phyloP scores from a whole-genome alignment of 2,888 invertebrate genomes.

The Pantelozetes paolii region DNA sequence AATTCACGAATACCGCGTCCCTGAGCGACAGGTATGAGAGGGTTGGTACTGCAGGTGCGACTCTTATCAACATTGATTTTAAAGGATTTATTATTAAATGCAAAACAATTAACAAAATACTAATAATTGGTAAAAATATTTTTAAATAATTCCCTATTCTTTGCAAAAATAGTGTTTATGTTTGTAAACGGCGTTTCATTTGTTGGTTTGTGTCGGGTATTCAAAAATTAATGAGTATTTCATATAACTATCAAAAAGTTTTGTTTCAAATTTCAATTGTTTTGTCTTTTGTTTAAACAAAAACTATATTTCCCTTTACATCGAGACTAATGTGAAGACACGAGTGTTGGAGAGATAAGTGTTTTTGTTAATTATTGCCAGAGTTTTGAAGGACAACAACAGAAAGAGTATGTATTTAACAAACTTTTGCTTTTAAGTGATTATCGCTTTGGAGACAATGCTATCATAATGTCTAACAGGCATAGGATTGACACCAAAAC shows the following conservation, averaged over 20 bases:
- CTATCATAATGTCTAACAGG: neutral
- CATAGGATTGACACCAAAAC: neutral
- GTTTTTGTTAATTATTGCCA: neutral
- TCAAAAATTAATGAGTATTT: neutral
- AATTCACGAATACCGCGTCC: conserved; percentile 3
- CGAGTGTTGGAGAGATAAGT: neutral
- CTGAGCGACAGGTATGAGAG: conserved; percentile 23
- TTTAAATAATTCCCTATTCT: neutral
- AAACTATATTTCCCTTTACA: neutral
- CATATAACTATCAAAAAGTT: neutral
- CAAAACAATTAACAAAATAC: neutral
- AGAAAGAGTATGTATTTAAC: neutral
- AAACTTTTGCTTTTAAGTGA: neutral
- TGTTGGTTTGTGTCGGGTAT: neutral
- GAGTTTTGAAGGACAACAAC: neutral
- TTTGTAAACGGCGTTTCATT: neutral
- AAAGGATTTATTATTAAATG: neutral
- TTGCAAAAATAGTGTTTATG: neutral
- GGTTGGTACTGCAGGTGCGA: too few relatives aligned
- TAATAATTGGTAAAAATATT: neutral
- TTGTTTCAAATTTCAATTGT: neutral
- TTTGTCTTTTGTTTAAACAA: neutral
- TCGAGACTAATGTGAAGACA: neutral
- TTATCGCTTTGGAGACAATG: neutral
- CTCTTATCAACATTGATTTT: neutral